Evolutionary conservation across 2,888 invertebrate genomes (phyloP), one percentile per base, ranked within the genome.

Genomic region (Sabatieria punctata): DNA sequence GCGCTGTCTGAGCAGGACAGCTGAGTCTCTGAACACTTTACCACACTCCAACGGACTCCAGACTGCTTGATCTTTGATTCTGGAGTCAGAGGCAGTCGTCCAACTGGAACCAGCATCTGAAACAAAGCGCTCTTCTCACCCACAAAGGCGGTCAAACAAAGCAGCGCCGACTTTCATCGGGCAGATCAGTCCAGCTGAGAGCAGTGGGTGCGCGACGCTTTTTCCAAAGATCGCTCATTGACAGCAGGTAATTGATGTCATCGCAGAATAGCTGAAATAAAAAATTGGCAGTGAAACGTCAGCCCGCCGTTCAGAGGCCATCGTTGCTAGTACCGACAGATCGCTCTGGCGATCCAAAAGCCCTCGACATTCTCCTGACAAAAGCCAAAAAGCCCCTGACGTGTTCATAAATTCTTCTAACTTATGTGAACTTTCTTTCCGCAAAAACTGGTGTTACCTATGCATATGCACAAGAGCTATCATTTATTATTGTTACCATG

Each of bases 181-280:
- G 73, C 33, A 76, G 63, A 49, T 74, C 73, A 38, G 76, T 73
- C 49, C 55, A 57, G 13, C 45, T 39, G 8, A 88, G 66, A 0
- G 89, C 86, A 1, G 73, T 76, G 1, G 97, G 97, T 0, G 84
- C 77, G 39, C 59, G 56, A 25, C 95, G 76, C 49, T 78, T 80
- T 68, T 85, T 84, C 97, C 97, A 99, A 45, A 99, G 71, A 65
- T 89, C 83, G 56, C 81, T 78, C 93, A 99, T 95, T 2, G 79
- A 80, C 47, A 93, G 70, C 52, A 99, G 74, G 67, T 95, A 95
- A 50, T 82, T 78, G 45, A 99, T 89, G 66, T 99, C 97, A 65
- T 88, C 85, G 51, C 77, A 74, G 68, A 95, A 97, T 49, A 97
- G 75, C 71, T 72, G 56, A 19, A 60, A 51, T 37, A 27, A 39